Evolutionary conservation across 2,113 vertebrate genomes (phyloP), one percentile per base, ranked within the genome.

Genomic region (Marmota monax): DNA sequence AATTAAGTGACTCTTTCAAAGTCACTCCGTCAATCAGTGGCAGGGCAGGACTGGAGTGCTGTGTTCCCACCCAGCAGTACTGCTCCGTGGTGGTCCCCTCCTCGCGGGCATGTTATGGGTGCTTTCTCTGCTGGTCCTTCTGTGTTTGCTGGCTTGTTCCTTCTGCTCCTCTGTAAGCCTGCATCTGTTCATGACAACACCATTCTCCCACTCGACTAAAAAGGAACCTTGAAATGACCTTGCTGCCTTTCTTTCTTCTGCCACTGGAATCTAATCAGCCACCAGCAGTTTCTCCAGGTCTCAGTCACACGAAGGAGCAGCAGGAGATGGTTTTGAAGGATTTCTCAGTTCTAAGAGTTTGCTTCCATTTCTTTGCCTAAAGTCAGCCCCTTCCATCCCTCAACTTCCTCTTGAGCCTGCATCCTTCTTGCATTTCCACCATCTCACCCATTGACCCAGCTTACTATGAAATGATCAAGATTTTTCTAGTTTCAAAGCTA

Each of bases 1-100:
- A 78, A 95, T 87, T 87, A 17, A 86, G 51, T 65, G 42, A 85
- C 25, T 89, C 34, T 86, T 63, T 32, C 39, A 42, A 95, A 93
- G 63, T 73, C 45, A 67, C 51, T 95, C 86, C 37, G 5, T 76
- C 76, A 29, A 48, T 88, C 74, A 72, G 18, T 7, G 8, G 42
- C 32, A 72, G 37, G 56, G 34, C 92, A n/a, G 89, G 37, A 45
- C 32, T 56, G 9, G 25, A n/a, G 80, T 10, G 92, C 12, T 51
- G 1, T 48, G 51, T 83, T 87, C 32, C 70, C 12, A 10, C 17
- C 1, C 69, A 34, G 48, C 14, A 27, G 0, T 53, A 61, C 5
- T 42, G 4, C 14, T 23, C 23, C 11, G 4, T 37, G 78, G 14
- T 14, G 34, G 10, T 61, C 48, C 58, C 27, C 51, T 45, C 25